phyloP scores from a whole-genome alignment of 2,113 vertebrate genomes.

The Oplegnathus fasciatus region DNA sequence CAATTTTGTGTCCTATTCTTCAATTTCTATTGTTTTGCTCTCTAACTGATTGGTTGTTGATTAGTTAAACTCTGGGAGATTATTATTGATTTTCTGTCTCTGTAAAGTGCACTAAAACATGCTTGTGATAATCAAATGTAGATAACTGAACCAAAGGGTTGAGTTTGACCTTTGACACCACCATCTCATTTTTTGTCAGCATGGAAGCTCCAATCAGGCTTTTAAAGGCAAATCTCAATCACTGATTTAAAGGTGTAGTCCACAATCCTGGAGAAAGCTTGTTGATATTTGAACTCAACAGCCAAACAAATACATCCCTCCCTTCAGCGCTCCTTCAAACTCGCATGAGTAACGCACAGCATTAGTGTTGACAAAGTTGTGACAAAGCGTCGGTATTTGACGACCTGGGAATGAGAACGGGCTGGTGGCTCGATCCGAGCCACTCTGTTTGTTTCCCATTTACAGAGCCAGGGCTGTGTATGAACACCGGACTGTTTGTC shows the following conservation, averaged over 20 bases:
- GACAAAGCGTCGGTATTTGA: too few relatives aligned
- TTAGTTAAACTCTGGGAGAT: background rate
- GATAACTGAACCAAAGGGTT: background rate
- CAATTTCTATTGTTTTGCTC: background rate
- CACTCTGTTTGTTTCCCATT: too few relatives aligned
- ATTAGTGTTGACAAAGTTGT: too few relatives aligned
- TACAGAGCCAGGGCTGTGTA: too few relatives aligned
- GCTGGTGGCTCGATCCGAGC: too few relatives aligned
- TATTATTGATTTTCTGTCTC: constrained; percentile 11
- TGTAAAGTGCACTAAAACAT: background rate
- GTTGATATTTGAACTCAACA: too few relatives aligned
- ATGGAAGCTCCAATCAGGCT: background rate
- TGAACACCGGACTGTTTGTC: too few relatives aligned
- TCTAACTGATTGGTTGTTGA: background rate
- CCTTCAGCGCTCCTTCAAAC: too few relatives aligned
- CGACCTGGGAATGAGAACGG: too few relatives aligned
- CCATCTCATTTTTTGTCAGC: background rate
- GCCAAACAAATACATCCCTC: too few relatives aligned
- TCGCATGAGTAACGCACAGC: too few relatives aligned
- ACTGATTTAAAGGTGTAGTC: background rate
- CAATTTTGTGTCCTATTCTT: background rate
- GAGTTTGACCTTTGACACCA: background rate
- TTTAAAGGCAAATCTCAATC: background rate
- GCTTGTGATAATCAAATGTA: constrained; percentile 1
- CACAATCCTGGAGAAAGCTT: too few relatives aligned